Percentiles rank a stretch among this genome's conserved stretches.
phyloP scores from a whole-genome alignment of 2,797 vertebrate genomes.

The Tarsius wallacei region DNA sequence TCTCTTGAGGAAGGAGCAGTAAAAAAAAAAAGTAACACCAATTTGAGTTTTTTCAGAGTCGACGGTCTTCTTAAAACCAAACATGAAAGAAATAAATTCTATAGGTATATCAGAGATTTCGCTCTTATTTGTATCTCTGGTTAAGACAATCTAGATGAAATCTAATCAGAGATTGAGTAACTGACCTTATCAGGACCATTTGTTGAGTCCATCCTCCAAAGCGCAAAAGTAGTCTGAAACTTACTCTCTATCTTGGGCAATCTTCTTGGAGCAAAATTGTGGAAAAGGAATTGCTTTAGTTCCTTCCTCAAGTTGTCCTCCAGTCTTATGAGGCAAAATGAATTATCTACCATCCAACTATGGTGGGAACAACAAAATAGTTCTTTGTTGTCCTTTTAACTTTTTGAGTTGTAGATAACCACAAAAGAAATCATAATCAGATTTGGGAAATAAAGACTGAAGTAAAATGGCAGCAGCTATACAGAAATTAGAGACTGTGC shows the following conservation, averaged over 20 bases:
- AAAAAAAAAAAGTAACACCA: not conserved
- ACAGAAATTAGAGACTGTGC: not conserved
- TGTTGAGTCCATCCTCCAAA: not conserved
- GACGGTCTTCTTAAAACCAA: constrained; percentile 1
- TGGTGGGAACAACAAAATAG: not conserved
- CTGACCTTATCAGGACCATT: not conserved
- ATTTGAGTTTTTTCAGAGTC: not conserved
- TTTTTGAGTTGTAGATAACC: not conserved
- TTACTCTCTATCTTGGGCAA: constrained; percentile 14
- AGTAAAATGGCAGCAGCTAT: not conserved
- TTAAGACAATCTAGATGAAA: not conserved
- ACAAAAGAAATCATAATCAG: constrained; percentile 9
- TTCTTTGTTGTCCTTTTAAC: not conserved
- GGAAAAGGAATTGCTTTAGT: not conserved
- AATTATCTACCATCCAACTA: not conserved
- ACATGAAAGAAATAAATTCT: not conserved
- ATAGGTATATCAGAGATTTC: not conserved
- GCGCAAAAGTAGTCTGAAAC: not conserved
- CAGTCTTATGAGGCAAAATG: not conserved
- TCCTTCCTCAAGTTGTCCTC: constrained; percentile 10
- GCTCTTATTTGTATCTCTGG: not conserved
- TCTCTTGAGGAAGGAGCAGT: not conserved
- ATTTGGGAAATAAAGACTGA: constrained; percentile 29
- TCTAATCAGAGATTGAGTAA: constrained; percentile 5
- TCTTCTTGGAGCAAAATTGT: not conserved